These are phyloP conservation scores for Palythoa grandiflora DNA, from an alignment of 92 coral and sea anemone genomes.

Conservation along the genomic window DNA sequence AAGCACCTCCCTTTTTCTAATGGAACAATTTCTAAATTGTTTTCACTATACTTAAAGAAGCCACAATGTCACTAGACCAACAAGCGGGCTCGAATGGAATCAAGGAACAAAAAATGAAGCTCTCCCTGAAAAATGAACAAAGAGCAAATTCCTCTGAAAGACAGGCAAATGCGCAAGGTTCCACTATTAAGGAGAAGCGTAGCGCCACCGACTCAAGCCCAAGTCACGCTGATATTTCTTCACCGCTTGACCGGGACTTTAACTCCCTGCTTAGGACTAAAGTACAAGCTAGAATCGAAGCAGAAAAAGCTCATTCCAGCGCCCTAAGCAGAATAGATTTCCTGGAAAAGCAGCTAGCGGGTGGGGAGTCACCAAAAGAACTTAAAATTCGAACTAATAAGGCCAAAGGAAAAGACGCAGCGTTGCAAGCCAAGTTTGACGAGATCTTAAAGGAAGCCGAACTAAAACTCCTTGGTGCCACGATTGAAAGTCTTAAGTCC, in stretches of 20 bases:
- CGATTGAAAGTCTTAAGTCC: slow-evolving; percentile 43
- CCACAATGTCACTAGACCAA: slow-evolving; percentile 18
- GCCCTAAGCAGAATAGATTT: slow-evolving; percentile 41
- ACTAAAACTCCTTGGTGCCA: slow-evolving; percentile 46
- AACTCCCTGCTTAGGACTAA: slow-evolving; percentile 49
- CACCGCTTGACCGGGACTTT: slow-evolving; percentile 52
- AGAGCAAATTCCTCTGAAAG: slow-evolving; percentile 25
- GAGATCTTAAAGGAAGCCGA: slow-evolving; percentile 47
- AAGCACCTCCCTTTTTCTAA: no score
- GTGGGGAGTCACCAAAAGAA: slow-evolving; percentile 43
- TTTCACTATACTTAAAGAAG: slow-evolving; percentile 13
- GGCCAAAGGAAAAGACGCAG: slow-evolving; percentile 50
- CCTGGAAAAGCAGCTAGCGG: slow-evolving; percentile 30
- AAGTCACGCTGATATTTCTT: slow-evolving; percentile 4
- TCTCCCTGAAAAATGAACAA: background rate
- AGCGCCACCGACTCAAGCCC: slow-evolving; percentile 41
- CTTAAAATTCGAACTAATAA: slow-evolving; percentile 38
- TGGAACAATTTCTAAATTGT: no score
- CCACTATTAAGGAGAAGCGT: slow-evolving; percentile 11
- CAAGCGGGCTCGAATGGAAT: background rate
- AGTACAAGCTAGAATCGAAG: slow-evolving; percentile 41
- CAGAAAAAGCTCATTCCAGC: slow-evolving; percentile 52
- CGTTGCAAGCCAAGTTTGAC: slow-evolving; percentile 58
- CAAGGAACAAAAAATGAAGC: background rate
- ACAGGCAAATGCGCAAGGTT: slow-evolving; percentile 4